These are phyloP conservation scores for Epistrophe eligans DNA, from an alignment of 2,888 invertebrate species.

Conservation along the genomic window DNA sequence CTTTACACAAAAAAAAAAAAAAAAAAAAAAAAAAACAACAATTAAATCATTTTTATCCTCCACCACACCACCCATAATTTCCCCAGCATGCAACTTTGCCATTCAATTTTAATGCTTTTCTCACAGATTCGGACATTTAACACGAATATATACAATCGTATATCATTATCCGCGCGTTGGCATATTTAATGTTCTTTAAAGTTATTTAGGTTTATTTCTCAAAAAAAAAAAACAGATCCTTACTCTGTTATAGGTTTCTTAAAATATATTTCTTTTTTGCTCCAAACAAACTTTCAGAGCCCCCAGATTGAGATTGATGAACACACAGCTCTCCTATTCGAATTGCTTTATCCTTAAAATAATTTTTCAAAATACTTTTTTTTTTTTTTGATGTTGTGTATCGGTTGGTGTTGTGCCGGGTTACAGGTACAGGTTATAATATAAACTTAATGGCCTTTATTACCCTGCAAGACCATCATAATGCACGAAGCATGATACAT, in stretches of 20 bases:
- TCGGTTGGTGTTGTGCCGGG: background rate
- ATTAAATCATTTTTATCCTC: slow-evolving; percentile 55
- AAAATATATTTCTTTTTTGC: background rate
- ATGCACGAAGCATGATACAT: slow-evolving; percentile 44
- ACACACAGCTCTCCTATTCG: slow-evolving; percentile 25
- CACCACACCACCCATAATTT: background rate
- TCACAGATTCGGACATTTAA: slow-evolving; percentile 9
- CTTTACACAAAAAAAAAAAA: background rate
- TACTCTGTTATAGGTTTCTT: background rate
- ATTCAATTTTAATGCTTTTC: slow-evolving; percentile 19
- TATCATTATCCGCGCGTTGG: slow-evolving; percentile 11
- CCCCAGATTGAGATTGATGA: slow-evolving; percentile 58
- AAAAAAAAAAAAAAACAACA: slow-evolving; percentile 50
- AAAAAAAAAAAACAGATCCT: slow-evolving; percentile 1
- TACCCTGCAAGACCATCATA: slow-evolving; percentile 28
- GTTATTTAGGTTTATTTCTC: slow-evolving; percentile 29
- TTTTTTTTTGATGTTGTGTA: background rate
- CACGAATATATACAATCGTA: background rate
- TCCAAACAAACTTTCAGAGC: slow-evolving; percentile 12
- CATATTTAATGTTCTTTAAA: slow-evolving; percentile 49
- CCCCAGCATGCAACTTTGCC: slow-evolving; percentile 1
- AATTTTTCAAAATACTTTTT: slow-evolving; percentile 15
- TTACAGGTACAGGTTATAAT: slow-evolving; percentile 30
- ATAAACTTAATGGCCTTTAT: slow-evolving; percentile 57
- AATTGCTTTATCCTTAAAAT: slow-evolving; percentile 42